Evolutionary conservation across 2,113 vertebrate genomes (phyloP).

Genomic region (Sander vitreus): DNA sequence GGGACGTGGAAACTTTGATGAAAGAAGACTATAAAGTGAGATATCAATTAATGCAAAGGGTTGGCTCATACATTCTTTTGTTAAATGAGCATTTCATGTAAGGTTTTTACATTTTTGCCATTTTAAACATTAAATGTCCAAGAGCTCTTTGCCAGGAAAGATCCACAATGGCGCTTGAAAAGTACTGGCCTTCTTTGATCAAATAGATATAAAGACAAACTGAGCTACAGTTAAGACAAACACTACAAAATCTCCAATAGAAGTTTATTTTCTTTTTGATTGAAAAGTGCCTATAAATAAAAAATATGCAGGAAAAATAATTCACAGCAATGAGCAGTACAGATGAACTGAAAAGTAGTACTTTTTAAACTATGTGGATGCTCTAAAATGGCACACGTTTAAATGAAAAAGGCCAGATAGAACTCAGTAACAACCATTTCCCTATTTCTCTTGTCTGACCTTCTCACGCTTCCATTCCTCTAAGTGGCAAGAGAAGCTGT

Average conservation of each 20-base stretch:
- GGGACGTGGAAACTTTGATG: too few species aligned
- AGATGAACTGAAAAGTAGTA: neutral
- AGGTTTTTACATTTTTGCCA: neutral
- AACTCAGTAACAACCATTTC: slow-evolving; percentile 1
- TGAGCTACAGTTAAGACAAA: neutral
- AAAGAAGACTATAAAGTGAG: too few species aligned
- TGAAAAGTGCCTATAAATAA: neutral
- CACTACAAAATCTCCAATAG: neutral
- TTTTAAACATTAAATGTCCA: slow-evolving; percentile 3
- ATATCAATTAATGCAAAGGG: too few species aligned
- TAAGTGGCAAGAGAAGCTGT: slow-evolving; percentile 20
- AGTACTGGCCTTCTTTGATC: neutral
- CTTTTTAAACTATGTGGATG: neutral
- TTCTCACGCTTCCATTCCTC: neutral
- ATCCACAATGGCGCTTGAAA: neutral
- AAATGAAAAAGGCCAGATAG: neutral
- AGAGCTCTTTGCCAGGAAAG: neutral
- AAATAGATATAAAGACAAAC: neutral
- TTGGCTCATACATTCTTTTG: too few species aligned
- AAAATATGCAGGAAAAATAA: neutral
- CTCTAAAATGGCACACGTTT: neutral
- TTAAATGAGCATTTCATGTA: neutral
- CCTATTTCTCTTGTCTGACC: neutral
- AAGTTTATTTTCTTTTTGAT: neutral
- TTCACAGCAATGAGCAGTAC: neutral